Percentiles rank a stretch among this genome's conserved stretches.
phyloP scores from a whole-genome alignment of 1,140 invertebrate genomes.

The Doryteuthis pealeii region DNA sequence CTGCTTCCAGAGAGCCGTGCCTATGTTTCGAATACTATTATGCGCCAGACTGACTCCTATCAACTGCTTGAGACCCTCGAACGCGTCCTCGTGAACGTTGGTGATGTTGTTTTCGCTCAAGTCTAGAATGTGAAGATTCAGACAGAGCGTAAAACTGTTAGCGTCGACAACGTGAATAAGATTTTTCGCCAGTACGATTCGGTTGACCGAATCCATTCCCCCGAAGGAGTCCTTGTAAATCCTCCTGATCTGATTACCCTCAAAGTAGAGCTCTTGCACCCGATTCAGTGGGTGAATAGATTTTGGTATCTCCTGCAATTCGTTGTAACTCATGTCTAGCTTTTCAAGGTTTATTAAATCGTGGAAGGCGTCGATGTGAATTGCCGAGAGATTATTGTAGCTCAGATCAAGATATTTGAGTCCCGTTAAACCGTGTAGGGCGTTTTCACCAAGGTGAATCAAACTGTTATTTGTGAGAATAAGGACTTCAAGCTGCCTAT shows the following conservation, averaged over 20 bases:
- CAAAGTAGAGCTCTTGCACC: constrained; percentile 17
- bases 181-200: constrained; percentile 26
- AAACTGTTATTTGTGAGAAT: constrained; percentile 29
- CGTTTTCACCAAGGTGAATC: constrained; percentile 13
- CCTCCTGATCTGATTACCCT: constrained; percentile 17
- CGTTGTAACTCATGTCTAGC: constrained; percentile 17
- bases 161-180: constrained; percentile 14
- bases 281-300: constrained; percentile 4
- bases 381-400: constrained; percentile 18
- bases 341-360: constrained; percentile 10
- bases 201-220: constrained; percentile 7
- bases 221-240: constrained; percentile 6
- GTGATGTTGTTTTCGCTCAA: constrained; percentile 31
- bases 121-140: constrained; percentile 23
- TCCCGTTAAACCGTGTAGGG: constrained; percentile 19
- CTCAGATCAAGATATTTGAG: constrained; percentile 20
- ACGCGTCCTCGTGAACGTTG: constrained; percentile 15
- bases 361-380: constrained; percentile 20
- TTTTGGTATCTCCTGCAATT: not conserved
- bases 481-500: constrained; percentile 17
- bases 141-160: constrained; percentile 20
- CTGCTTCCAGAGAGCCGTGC: constrained; percentile 19
- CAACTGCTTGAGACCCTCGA: constrained; percentile 16
- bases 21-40: constrained; percentile 25
- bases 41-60: constrained; percentile 15